These are phyloP conservation scores for Callocephalon fimbriatum DNA, from an alignment of 2,113 vertebrate genomes.

Conservation along the genomic window DNA sequence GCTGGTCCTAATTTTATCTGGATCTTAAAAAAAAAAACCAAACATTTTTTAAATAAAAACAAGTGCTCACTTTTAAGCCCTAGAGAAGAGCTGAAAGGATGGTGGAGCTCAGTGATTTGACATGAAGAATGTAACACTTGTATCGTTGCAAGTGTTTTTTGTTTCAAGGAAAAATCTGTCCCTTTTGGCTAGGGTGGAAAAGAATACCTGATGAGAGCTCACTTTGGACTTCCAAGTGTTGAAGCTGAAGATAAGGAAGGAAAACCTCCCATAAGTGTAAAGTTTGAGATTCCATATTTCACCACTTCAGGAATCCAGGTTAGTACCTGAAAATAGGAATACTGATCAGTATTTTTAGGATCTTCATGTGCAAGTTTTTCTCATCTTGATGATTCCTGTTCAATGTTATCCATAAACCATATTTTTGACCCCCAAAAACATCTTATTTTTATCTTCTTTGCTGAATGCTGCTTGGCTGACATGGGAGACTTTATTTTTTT, in stretches of 20 bases:
- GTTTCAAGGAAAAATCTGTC: neutral
- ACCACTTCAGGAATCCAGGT: constrained; percentile 99
- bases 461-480: neutral
- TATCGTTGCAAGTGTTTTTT: neutral
- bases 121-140: neutral
- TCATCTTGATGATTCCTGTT: neutral
- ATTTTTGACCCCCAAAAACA: neutral
- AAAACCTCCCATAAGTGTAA: constrained; percentile 96
- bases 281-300: constrained; percentile 98
- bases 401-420: neutral
- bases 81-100: neutral
- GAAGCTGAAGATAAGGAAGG: constrained; percentile 98
- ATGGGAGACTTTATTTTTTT: neutral
- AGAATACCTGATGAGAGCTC: constrained; percentile 96
- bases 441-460: neutral
- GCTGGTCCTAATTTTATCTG: neutral
- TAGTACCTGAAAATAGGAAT: neutral
- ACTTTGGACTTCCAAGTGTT: constrained; percentile 95
- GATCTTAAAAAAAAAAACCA: neutral
- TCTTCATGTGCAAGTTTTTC: accelerated
- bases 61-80: neutral
- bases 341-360: neutral
- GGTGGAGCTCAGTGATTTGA: neutral
- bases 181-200: constrained; percentile 87
- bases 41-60: neutral